A percentile compares a stretch with the other conserved stretches of the same genome.
phyloP scores from a whole-genome alignment of 2,113 vertebrate species.

The Polypterus bichir region DNA sequence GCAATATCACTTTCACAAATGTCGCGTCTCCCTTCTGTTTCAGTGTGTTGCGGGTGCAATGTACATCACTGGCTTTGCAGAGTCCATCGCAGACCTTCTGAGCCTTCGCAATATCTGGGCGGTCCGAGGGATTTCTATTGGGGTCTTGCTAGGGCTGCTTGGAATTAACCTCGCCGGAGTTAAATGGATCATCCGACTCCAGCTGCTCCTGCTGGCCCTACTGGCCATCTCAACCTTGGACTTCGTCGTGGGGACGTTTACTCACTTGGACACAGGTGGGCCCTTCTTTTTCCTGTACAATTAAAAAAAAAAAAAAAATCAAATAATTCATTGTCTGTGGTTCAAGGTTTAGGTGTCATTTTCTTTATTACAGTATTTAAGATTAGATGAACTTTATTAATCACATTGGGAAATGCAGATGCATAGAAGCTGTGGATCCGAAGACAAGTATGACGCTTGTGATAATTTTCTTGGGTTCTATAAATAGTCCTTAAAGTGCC shows the following conservation, averaged over 20 bases:
- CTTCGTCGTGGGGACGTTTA: conserved; percentile 85
- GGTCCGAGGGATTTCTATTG: conserved; percentile 68
- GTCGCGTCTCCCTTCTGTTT: background rate
- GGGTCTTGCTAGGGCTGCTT: conserved; percentile 72
- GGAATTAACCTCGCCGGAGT: conserved; percentile 91
- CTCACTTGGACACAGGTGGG: conserved; percentile 81
- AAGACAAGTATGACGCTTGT: too few relatives aligned
- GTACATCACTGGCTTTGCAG: conserved; percentile 91
- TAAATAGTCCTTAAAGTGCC: too few relatives aligned
- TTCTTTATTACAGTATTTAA: too few relatives aligned
- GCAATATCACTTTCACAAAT: too few relatives aligned
- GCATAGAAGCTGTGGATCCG: too few relatives aligned
- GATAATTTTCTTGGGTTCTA: too few relatives aligned
- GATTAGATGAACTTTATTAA: too few relatives aligned
- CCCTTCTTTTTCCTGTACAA: background rate
- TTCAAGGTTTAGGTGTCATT: too few relatives aligned
- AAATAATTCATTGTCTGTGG: too few relatives aligned
- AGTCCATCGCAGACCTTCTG: conserved; percentile 76
- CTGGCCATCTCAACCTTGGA: conserved; percentile 83
- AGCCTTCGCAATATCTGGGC: conserved; percentile 70
- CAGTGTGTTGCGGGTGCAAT: conserved; percentile 94
- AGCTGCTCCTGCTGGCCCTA: conserved; percentile 77
- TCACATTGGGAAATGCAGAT: too few relatives aligned
- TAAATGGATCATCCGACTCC: conserved; percentile 90
- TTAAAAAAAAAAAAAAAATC: background rate